Conservation (phyloP, 1,140 invertebrate genomes). For the Drosophila persimilis region DNA sequence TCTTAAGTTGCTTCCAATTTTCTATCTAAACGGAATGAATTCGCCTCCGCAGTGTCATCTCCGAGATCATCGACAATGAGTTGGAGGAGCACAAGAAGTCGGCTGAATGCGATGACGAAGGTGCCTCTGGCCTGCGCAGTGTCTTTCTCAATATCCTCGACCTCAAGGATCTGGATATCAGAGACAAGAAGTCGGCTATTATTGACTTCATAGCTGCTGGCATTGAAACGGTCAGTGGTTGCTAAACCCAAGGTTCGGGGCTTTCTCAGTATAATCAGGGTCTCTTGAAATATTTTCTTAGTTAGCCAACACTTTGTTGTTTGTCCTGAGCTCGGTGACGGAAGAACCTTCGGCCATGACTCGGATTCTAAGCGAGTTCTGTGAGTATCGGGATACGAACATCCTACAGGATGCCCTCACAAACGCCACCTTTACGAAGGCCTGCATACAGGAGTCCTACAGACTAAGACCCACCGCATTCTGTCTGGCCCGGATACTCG, state of each 20-base stretch:
- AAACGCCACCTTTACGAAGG: conserved; percentile 90
- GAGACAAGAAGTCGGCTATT: conserved; percentile 92
- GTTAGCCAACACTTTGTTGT: conserved; percentile 92
- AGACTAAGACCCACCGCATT: conserved; percentile 92
- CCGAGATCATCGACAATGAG: conserved; percentile 89
- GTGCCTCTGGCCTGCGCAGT: conserved; percentile 84
- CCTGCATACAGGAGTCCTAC: conserved; percentile 94
- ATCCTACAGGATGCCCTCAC: conserved; percentile 86
- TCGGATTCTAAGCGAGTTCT: conserved; percentile 90
- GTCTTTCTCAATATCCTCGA: conserved; percentile 90
- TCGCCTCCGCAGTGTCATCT: conserved; percentile 86
- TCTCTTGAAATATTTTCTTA: conserved; percentile 71
- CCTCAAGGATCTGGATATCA: conserved; percentile 88
- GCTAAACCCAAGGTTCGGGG: no score
- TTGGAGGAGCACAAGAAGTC: conserved; percentile 71
- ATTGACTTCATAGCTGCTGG: conserved; percentile 94
- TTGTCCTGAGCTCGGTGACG: conserved; percentile 90
- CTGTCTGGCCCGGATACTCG: conserved; percentile 91
- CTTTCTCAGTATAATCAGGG: not conserved
- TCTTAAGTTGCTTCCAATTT: conserved; percentile 2
- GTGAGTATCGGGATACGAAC: conserved; percentile 84
- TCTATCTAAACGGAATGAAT: conserved; percentile 22
- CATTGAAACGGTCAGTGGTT: conserved; percentile 88
- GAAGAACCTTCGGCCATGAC: conserved; percentile 88
- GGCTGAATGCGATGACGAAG: conserved; percentile 84